Evolutionary conservation across 2,797 vertebrate species (phyloP).

Genomic region (Pelochelys cantorii): DNA sequence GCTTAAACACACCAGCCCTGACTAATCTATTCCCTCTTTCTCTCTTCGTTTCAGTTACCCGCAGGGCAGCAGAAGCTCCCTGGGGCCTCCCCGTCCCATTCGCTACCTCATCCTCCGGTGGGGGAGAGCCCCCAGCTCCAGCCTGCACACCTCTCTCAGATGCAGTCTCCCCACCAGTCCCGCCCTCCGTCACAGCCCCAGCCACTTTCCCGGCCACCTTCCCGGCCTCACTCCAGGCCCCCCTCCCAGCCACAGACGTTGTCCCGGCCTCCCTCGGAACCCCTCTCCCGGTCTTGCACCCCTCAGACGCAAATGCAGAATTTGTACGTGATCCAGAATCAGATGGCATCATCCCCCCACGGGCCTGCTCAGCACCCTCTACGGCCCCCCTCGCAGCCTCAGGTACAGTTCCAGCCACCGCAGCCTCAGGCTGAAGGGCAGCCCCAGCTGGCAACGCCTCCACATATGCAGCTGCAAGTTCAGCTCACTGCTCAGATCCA

Average conservation of each 20-base stretch:
- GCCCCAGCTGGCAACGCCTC: conserved; percentile 69
- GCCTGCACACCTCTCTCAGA: conserved; percentile 84
- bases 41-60: conserved; percentile 84
- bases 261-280: conserved; percentile 76
- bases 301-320: conserved; percentile 81
- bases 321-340: conserved; percentile 91
- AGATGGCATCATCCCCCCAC: conserved; percentile 84
- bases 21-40: conserved; percentile 32
- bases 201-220: conserved; percentile 83
- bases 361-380: conserved; percentile 68
- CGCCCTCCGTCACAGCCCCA: conserved; percentile 82
- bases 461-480: conserved; percentile 59
- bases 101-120: conserved; percentile 83
- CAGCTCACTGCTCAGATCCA: conserved; percentile 57
- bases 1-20: background rate
- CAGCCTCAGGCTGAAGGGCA: conserved; percentile 74
- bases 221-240: conserved; percentile 73
- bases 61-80: conserved; percentile 90
- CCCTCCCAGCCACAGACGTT: conserved; percentile 77
- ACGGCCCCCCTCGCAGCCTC: conserved; percentile 72
- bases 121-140: conserved; percentile 89
- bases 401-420: conserved; percentile 55
- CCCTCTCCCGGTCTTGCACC: conserved; percentile 85
- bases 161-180: conserved; percentile 88
- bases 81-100: conserved; percentile 87